Evolutionary conservation across 2,888 invertebrate species (phyloP).

Genomic region (Caenorhabditis macrosperma): DNA sequence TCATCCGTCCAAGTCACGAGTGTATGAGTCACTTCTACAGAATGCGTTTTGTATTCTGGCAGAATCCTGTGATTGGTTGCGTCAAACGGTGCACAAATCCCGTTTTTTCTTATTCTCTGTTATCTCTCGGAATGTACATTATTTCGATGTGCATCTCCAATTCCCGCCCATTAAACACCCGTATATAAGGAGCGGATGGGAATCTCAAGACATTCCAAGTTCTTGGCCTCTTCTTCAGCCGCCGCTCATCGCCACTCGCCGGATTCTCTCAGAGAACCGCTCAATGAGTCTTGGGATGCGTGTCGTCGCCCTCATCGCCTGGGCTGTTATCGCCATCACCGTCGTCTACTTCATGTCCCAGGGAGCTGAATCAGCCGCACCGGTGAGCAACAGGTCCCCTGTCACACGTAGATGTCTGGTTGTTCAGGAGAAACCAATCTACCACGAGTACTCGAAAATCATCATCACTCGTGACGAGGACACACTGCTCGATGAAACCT

Average conservation of each 20-base stretch:
- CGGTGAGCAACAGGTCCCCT: not conserved
- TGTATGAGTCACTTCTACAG: not conserved
- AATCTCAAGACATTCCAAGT: not conserved
- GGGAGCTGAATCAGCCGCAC: not conserved
- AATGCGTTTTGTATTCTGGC: not conserved
- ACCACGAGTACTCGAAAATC: not conserved
- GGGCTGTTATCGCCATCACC: not conserved
- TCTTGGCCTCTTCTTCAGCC: not conserved
- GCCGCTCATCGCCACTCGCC: not conserved
- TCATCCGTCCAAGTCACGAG: too few relatives aligned
- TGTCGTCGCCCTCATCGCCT: not conserved
- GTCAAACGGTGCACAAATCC: not conserved
- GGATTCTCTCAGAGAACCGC: not conserved
- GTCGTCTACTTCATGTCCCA: not conserved
- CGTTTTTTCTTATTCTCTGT: not conserved
- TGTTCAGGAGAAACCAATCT: not conserved
- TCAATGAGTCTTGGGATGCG: not conserved
- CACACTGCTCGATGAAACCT: too few relatives aligned
- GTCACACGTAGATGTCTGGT: not conserved
- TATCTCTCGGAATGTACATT: slow-evolving; percentile 1
- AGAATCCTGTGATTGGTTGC: not conserved
- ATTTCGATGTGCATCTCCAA: not conserved
- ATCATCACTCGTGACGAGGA: too few relatives aligned
- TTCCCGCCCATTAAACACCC: slow-evolving; percentile 1
- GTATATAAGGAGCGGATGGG: not conserved